Percentiles rank a stretch among this genome's conserved stretches.
These are phyloP conservation scores for Gasterosteus nipponicus DNA, from an alignment of 2,113 vertebrate genomes.

Conservation along the genomic window DNA sequence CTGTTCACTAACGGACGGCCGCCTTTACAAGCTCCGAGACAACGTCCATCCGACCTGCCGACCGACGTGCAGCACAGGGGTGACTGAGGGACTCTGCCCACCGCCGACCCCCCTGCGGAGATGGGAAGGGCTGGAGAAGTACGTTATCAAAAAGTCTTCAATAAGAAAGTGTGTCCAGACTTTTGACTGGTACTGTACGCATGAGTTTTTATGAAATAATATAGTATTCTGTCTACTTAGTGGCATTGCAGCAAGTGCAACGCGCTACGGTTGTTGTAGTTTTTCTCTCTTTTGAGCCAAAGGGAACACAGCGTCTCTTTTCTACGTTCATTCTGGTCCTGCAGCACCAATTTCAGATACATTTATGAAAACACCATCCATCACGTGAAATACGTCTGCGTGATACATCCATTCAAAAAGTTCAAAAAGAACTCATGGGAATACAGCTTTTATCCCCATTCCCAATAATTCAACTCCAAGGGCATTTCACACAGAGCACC, in stretches of 20 bases:
- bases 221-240: not conserved
- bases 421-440: slow-evolving; percentile 10
- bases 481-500: not conserved
- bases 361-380: not conserved
- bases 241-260: not conserved
- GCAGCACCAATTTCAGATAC: not conserved
- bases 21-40: slow-evolving; percentile 15
- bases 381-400: not conserved
- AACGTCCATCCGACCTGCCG: slow-evolving; percentile 15
- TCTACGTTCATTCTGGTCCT: not conserved
- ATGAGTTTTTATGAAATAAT: not conserved
- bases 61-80: slow-evolving; percentile 14
- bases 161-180: too few relatives aligned
- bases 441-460: not conserved
- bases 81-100: not conserved
- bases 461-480: not conserved
- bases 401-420: not conserved
- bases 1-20: slow-evolving; percentile 15
- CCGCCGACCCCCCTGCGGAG: too few relatives aligned
- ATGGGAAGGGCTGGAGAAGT: too few relatives aligned
- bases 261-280: not conserved
- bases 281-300: not conserved
- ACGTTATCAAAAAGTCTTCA: too few relatives aligned
- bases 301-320: not conserved
- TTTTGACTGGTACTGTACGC: not conserved